Base-by-base conservation (phyloP, 1,140 invertebrate species). In the Papilio polyxenes region DNA sequence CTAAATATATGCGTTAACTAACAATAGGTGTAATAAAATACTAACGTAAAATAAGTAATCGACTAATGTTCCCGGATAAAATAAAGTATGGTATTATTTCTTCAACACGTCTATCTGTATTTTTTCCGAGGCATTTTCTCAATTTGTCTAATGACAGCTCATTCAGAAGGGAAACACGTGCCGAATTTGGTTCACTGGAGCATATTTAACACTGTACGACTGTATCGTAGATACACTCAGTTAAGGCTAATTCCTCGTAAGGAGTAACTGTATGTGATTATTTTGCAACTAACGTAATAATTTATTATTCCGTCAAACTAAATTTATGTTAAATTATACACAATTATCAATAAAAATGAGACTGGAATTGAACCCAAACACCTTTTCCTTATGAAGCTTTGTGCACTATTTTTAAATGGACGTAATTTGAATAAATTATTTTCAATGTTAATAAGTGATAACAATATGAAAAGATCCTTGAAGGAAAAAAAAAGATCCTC, bases 131-230 rank as follows among this genome's bases (percentile, higher is more conserved):
- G 77, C 56, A 59, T 56, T 79, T 37, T 44, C 37, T 59, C 77
- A 79, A 79, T 79, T 79, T 59, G 53, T 79, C 77, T 79, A 79
- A 79, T 79, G 77, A 79, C 56, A 79, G 51, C 53, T 40, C 53
- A 20, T 79, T 59, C 56, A 79, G 77, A 59, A 31, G 31, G 51
- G 48, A 53, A 77, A 77, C 20, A 77, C 51, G 75, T 77, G 51
- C 48, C 75, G 51, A 56, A 75, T 75, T 77, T 56, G 75, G 49
- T 56, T 77, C 75, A 51, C 75, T 56, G 13, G 31, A 53, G 48
- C 56, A 77, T 56, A 77, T 56, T 77, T 77, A 37, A 51, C 56
- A 23, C 17, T 40, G 1, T 56, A 53, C 75, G 10, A 37, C 23
- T n/a, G 49, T 77, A 59, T 17, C 13, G 23, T 77, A 56, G 13